phyloP scores from a whole-genome alignment of 2,797 vertebrate species.

The Rhinogobio ventralis region DNA sequence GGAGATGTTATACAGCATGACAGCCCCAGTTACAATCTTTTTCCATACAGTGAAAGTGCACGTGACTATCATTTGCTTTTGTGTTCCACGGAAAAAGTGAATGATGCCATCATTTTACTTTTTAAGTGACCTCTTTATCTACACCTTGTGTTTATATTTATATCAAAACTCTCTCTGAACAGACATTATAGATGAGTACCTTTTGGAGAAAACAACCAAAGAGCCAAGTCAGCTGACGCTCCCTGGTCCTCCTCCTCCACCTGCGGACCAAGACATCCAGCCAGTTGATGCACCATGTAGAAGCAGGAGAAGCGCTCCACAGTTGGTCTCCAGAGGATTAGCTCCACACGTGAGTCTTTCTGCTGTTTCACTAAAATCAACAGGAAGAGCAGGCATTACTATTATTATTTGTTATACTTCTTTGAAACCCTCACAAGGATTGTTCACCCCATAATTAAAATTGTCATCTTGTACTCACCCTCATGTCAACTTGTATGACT shows the following conservation, averaged over 20 bases:
- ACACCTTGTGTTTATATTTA: not conserved
- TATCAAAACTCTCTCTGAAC: not conserved
- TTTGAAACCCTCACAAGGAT: not conserved
- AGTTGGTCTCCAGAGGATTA: slow-evolving; percentile 75
- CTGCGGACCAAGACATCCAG: slow-evolving; percentile 53
- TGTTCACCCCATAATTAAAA: not conserved
- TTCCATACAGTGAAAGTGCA: not conserved
- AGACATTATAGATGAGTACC: slow-evolving; percentile 76
- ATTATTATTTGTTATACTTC: not conserved
- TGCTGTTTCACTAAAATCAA: not conserved
- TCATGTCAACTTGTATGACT: not conserved
- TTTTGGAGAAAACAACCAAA: slow-evolving; percentile 59
- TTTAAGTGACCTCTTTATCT: not conserved
- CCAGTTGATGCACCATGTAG: not conserved
- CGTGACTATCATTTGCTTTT: not conserved
- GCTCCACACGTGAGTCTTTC: slow-evolving; percentile 46
- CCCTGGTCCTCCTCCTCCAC: slow-evolving; percentile 68
- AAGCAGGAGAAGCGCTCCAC: slow-evolving; percentile 25
- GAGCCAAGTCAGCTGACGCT: slow-evolving; percentile 12
- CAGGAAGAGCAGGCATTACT: not conserved
- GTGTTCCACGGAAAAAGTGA: not conserved
- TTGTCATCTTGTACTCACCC: not conserved
- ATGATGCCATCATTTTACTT: not conserved
- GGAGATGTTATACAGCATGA: not conserved
- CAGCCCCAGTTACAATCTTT: not conserved